Conservation (phyloP, 2,888 invertebrate genomes). For the Cylloceria caligata region DNA sequence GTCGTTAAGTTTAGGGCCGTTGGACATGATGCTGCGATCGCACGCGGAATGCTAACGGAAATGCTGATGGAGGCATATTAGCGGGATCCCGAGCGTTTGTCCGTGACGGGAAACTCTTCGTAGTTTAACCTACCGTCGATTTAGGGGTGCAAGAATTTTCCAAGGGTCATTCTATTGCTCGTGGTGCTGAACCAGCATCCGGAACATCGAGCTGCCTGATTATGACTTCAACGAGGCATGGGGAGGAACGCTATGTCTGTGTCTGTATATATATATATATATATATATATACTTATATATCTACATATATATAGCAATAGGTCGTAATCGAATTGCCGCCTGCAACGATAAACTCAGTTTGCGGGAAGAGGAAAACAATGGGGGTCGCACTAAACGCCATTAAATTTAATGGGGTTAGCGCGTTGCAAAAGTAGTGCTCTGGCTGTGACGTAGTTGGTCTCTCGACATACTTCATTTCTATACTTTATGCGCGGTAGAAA, state of each 20-base stretch:
- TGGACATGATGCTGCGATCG: neutral
- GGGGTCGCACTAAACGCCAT: conserved; percentile 69
- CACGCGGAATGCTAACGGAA: neutral
- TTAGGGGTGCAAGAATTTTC: conserved; percentile 15
- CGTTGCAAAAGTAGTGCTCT: conserved; percentile 56
- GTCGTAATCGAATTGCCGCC: conserved; percentile 46
- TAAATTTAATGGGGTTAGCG: conserved; percentile 73
- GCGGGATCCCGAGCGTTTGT: neutral
- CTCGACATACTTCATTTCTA: neutral
- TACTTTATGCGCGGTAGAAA: neutral
- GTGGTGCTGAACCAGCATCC: conserved; percentile 4
- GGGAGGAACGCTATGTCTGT: conserved; percentile 9
- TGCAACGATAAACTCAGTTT: conserved; percentile 60
- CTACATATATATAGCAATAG: conserved; percentile 25
- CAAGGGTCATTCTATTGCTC: neutral
- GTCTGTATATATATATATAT: neutral
- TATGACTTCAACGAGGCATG: conserved; percentile 16
- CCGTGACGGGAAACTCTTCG: neutral
- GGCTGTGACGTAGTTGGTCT: conserved; percentile 39
- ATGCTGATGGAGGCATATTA: conserved; percentile 17
- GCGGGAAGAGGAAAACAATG: conserved; percentile 55
- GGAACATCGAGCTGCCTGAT: neutral
- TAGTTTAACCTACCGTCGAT: neutral
- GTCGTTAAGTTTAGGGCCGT: too few relatives aligned
- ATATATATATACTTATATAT: neutral